Evolutionary conservation across 2,797 vertebrate species (phyloP).

Genomic region (Peromyscus attwateri): DNA sequence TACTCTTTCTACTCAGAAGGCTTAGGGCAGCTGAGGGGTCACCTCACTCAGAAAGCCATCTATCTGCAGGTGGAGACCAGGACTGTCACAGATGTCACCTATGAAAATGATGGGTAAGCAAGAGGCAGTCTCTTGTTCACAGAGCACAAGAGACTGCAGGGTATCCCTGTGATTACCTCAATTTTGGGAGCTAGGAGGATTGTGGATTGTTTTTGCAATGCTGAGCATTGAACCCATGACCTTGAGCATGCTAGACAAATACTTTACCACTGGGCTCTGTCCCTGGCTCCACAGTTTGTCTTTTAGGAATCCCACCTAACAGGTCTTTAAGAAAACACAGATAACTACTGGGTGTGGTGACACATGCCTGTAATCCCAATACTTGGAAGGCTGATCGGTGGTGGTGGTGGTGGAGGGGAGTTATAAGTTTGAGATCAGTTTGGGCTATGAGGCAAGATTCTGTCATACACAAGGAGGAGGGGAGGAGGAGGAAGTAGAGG

Average conservation of each 20-base stretch:
- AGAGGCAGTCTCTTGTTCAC: neutral
- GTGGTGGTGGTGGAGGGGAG: neutral
- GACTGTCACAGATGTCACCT: neutral
- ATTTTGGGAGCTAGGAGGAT: neutral
- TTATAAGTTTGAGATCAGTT: neutral
- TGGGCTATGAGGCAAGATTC: neutral
- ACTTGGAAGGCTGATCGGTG: neutral
- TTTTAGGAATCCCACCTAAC: neutral
- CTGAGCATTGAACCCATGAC: neutral
- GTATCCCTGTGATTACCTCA: neutral
- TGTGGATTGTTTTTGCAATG: neutral
- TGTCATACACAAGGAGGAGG: neutral
- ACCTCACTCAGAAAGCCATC: constrained; percentile 52
- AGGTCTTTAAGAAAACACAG: constrained; percentile 21
- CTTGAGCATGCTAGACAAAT: neutral
- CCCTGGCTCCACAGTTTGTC: neutral
- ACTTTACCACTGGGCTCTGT: neutral
- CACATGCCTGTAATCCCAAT: neutral
- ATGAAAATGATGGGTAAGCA: neutral
- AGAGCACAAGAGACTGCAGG: neutral
- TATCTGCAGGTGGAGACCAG: neutral
- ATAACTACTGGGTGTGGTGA: neutral
- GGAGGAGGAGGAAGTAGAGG: neutral
- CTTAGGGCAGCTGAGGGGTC: neutral
- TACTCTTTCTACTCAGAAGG: constrained; percentile 6